Evolutionary conservation across 2,113 vertebrate genomes (phyloP).

Genomic region (Grammomys surdaster): DNA sequence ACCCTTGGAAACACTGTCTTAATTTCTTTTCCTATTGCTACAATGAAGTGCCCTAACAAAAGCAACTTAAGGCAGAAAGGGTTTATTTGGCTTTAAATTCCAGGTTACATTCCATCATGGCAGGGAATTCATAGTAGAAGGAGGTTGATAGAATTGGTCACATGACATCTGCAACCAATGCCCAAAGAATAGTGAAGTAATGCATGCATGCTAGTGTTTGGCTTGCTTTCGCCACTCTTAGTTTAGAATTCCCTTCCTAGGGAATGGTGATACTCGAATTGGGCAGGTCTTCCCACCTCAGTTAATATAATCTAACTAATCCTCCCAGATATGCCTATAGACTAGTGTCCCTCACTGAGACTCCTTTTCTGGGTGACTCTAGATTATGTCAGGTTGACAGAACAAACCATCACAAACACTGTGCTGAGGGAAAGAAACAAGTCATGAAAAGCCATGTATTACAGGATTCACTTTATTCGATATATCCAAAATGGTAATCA

Average conservation of each 20-base stretch:
- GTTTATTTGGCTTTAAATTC: not conserved
- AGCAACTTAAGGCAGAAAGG: not conserved
- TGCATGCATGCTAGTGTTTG: not conserved
- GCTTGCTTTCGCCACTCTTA: not conserved
- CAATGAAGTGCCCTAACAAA: not conserved
- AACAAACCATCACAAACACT: not conserved
- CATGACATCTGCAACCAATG: not conserved
- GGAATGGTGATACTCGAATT: not conserved
- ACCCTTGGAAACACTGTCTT: not conserved
- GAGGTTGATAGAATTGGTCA: not conserved
- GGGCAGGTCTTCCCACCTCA: not conserved
- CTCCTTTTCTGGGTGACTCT: not conserved
- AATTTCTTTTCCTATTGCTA: not conserved
- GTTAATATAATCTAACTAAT: not conserved
- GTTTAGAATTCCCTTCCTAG: not conserved
- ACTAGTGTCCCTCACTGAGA: not conserved
- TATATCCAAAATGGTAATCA: not conserved
- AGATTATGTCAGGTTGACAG: not conserved
- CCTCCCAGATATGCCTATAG: not conserved
- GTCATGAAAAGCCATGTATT: not conserved
- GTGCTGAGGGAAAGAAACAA: conserved; percentile 12
- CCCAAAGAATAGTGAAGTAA: not conserved
- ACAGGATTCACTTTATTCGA: conserved; percentile 18
- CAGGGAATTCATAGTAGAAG: not conserved
- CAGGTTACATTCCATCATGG: not conserved